phyloP scores from a whole-genome alignment of 1,140 invertebrate species.

The Sinonovacula constricta region DNA sequence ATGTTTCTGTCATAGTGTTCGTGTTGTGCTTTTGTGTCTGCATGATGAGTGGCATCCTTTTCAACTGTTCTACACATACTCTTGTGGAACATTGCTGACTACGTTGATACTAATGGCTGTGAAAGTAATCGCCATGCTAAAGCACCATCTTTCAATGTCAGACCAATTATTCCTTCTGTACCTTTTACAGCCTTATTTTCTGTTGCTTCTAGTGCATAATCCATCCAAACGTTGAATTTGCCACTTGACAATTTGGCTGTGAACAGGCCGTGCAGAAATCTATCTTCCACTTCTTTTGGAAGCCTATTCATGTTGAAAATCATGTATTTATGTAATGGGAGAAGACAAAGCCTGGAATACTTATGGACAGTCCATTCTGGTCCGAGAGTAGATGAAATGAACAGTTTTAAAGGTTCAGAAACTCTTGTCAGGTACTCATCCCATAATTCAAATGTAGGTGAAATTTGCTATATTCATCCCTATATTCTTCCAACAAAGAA shows the following conservation, averaged over 20 bases:
- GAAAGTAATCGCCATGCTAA: slow-evolving; percentile 13
- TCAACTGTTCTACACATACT: too few species aligned
- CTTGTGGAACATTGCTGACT: too few species aligned
- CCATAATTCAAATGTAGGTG: slow-evolving; percentile 4
- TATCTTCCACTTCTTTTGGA: background rate
- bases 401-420: background rate
- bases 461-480: too few species aligned
- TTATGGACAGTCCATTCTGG: background rate
- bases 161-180: slow-evolving; percentile 17
- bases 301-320: slow-evolving; percentile 8
- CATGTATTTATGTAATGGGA: background rate
- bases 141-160: slow-evolving; percentile 4
- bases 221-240: slow-evolving; percentile 26
- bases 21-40: too few species aligned
- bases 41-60: too few species aligned
- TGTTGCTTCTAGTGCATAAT: slow-evolving; percentile 18
- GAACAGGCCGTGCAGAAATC: slow-evolving; percentile 4
- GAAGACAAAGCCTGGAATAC: background rate
- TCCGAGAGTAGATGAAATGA: background rate
- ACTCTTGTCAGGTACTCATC: slow-evolving; percentile 8
- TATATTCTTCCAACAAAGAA: too few species aligned
- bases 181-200: slow-evolving; percentile 39
- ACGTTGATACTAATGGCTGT: background rate
- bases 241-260: slow-evolving; percentile 8
- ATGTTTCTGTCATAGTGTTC: background rate